phyloP scores from a whole-genome alignment of 2,113 vertebrate species.

The Tupaia tana region DNA sequence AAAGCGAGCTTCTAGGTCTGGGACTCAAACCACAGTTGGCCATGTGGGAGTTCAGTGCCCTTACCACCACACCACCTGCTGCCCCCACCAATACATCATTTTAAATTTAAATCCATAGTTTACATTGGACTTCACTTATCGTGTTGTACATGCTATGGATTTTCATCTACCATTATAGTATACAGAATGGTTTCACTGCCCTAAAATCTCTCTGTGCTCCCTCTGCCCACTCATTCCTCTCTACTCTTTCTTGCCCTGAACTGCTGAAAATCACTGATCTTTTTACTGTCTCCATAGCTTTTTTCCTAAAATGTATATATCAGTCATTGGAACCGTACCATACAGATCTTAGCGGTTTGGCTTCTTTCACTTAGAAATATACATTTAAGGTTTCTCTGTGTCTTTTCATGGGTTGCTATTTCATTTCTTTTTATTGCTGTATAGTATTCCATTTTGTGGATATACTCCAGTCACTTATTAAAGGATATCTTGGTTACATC shows the following conservation, averaged over 20 bases:
- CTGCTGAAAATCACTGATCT: neutral
- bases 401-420: neutral
- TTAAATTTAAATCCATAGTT: neutral
- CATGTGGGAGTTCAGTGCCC: no score
- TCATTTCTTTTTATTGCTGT: neutral
- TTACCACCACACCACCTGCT: no score
- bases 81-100: neutral
- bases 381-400: neutral
- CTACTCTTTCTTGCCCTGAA: neutral
- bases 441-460: neutral
- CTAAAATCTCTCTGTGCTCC: neutral
- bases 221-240: neutral
- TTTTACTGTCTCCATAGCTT: neutral
- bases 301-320: neutral
- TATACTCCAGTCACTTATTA: neutral
- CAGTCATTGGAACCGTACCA: neutral
- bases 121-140: neutral
- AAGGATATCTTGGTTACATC: neutral
- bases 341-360: neutral
- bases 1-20: no score
- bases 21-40: no score
- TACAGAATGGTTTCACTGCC: neutral
- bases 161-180: neutral
- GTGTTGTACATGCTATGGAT: neutral
- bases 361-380: neutral